A percentile compares a stretch with the other conserved stretches of the same genome.
phyloP scores from a whole-genome alignment of 2,113 vertebrate species.

The Corythornis vintsioides region DNA sequence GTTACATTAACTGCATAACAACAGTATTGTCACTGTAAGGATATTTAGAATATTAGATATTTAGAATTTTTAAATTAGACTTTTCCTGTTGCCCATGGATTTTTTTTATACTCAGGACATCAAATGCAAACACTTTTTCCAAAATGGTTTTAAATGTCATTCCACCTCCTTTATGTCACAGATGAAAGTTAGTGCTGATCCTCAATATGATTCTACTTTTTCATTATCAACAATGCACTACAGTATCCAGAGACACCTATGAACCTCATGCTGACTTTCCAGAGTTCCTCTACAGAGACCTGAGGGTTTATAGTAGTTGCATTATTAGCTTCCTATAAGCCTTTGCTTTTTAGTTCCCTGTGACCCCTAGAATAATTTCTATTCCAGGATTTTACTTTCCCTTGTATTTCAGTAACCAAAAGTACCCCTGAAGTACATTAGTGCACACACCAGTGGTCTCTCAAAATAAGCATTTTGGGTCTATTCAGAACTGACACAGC shows the following conservation, averaged over 20 bases:
- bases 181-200: background rate
- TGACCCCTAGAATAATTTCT: background rate
- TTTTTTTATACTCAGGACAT: background rate
- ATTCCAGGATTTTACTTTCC: background rate
- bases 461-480: background rate
- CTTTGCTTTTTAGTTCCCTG: background rate
- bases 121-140: background rate
- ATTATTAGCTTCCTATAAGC: background rate
- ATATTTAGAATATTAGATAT: background rate
- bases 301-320: background rate
- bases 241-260: background rate
- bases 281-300: background rate
- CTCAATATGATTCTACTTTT: background rate
- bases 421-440: background rate
- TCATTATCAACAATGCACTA: background rate
- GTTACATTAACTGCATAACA: background rate
- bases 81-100: background rate
- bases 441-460: background rate
- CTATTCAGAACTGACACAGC: background rate
- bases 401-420: background rate
- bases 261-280: background rate
- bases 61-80: background rate
- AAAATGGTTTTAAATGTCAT: background rate
- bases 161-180: background rate
- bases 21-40: background rate